Conservation (phyloP, 2,888 invertebrate genomes). For the Asteroscopus sphinx region DNA sequence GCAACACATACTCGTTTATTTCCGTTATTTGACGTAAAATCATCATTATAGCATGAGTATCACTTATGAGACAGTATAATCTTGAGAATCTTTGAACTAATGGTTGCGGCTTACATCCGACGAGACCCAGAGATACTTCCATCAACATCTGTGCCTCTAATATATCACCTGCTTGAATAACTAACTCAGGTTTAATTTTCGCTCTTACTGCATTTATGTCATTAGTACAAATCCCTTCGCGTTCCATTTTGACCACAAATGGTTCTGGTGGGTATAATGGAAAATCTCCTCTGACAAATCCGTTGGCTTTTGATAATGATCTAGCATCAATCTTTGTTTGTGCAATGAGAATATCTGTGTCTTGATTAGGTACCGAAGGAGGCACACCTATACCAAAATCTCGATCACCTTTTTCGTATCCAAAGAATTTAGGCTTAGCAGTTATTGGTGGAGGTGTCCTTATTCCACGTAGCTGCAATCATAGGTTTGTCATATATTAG, state of each 20-base stretch:
- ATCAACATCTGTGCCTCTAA: constrained; percentile 80
- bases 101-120: constrained; percentile 74
- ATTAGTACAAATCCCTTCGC: constrained; percentile 77
- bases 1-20: constrained; percentile 67
- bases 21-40: constrained; percentile 67
- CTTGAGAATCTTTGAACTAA: constrained; percentile 69
- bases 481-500: constrained; percentile 2
- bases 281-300: constrained; percentile 74
- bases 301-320: constrained; percentile 69
- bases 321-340: constrained; percentile 76
- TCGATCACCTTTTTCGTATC: constrained; percentile 70
- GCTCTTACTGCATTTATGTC: constrained; percentile 75
- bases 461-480: constrained; percentile 74
- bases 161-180: constrained; percentile 70
- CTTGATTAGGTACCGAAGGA: constrained; percentile 48
- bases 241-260: constrained; percentile 53
- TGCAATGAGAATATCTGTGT: constrained; percentile 75
- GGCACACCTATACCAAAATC: constrained; percentile 60
- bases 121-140: constrained; percentile 77
- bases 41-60: constrained; percentile 60
- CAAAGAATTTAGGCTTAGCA: constrained; percentile 66
- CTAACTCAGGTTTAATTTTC: constrained; percentile 58
- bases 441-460: constrained; percentile 39
- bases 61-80: constrained; percentile 69
- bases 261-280: constrained; percentile 72